Evolutionary conservation across 2,113 vertebrate species (phyloP), one percentile per base, ranked within the genome.

Genomic region (Ailuropoda melanoleuca): DNA sequence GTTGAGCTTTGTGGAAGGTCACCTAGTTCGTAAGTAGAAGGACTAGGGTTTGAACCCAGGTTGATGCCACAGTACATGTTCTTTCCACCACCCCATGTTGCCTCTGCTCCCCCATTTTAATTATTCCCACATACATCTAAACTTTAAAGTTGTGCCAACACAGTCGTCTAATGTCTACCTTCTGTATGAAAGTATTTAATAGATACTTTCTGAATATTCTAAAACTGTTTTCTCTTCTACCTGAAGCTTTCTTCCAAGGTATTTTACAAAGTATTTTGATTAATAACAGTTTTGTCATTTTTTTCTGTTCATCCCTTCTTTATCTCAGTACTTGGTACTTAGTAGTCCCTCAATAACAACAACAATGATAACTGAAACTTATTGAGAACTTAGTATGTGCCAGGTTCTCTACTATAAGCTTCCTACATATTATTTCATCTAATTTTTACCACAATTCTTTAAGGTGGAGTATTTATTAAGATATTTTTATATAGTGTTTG

Each of bases 371-470:
- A 82, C 24, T 83, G 68, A 85, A 92, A 90, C 92, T 37, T 83
- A 48, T 26, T 48, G 66, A 94, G 26, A 82, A 53, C 26, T 93
- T 88, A 81, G 14, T 53, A 15, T 92, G 12, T 91, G 8, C 10
- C n/a, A 53, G 8, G 2, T 77, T 94, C 72, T 94, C 0, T 77
- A 53, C 48, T 80, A 19, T 84, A 82, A 84, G 86, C 6, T 75
- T 94, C 46, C 43, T 77, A 72, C 23, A 56, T 29, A 34, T 84
- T 70, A 74, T 74, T 64, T 34, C 46, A 90, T 83, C 83, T 48
- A 94, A 87, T 78, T 97, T 88, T 88, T 50, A 31, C 19, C 37
- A 88, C 8, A 70, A 2, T 88, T 96, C 72, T 90, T 94, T 97
- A 31, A 96, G 13, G 64, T 68, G 46, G 2, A 60, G 11, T 92